Conservation (phyloP, 2,888 invertebrate species). For the Subacronicta megacephala region DNA sequence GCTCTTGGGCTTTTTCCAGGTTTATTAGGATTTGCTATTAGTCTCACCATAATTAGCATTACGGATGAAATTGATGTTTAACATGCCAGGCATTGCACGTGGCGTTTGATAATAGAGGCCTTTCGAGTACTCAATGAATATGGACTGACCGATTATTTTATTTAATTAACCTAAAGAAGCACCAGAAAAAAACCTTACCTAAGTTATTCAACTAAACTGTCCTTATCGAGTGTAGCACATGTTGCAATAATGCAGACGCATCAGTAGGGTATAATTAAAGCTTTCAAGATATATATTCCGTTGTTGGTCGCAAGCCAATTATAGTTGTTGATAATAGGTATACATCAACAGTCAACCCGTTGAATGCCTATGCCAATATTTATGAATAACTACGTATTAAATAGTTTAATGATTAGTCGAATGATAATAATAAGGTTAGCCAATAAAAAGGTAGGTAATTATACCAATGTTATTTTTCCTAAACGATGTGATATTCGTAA, state of each 20-base stretch:
- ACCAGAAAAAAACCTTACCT: conserved; percentile 1
- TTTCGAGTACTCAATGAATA: no score
- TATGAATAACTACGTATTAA: conserved; percentile 1
- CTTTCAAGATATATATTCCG: conserved; percentile 26
- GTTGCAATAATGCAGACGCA: conserved; percentile 25
- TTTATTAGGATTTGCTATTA: no score
- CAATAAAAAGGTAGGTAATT: no score
- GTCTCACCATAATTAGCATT: no score
- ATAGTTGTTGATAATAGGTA: conserved; percentile 28
- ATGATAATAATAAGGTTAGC: conserved; percentile 1
- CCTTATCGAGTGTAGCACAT: conserved; percentile 1
- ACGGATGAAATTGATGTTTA: no score
- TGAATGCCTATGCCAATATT: conserved; percentile 22
- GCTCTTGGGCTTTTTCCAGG: no score
- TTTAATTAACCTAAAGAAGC: no score
- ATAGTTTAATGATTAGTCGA: conserved; percentile 24
- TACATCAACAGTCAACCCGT: conserved; percentile 44
- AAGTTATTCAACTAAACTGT: not conserved
- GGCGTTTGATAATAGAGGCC: no score
- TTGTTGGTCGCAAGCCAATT: conserved; percentile 49
- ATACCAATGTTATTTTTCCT: not conserved
- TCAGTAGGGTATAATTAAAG: conserved; percentile 21
- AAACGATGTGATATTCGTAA: not conserved
- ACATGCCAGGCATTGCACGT: no score
- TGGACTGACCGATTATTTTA: no score